Evolutionary conservation across 2,797 vertebrate species (phyloP).

Genomic region (Sebastes vulpes): DNA sequence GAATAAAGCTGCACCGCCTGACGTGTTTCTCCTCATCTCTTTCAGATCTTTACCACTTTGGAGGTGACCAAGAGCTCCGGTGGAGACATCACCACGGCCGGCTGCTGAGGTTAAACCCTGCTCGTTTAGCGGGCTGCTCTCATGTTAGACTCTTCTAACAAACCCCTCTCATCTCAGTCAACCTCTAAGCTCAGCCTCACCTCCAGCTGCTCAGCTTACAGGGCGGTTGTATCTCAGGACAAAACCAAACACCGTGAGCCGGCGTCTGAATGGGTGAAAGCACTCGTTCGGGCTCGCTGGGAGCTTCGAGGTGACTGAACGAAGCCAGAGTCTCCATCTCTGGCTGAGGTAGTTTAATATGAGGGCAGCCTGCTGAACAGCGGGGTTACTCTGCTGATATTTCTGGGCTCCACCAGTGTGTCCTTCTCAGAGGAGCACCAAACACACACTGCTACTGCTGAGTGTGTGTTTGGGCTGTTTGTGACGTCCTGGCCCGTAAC

Average conservation of each 20-base stretch:
- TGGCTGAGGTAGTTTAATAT: neutral
- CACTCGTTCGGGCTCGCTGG: neutral
- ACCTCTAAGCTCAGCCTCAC: neutral
- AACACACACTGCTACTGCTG: slow-evolving; percentile 2
- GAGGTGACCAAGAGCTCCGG: slow-evolving; percentile 93
- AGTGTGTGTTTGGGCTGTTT: slow-evolving; percentile 76
- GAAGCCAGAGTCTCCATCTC: neutral
- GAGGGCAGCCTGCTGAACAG: slow-evolving; percentile 86
- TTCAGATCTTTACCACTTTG: slow-evolving; percentile 94
- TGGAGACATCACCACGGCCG: slow-evolving; percentile 87
- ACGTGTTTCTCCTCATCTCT: neutral
- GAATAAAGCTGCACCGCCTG: neutral
- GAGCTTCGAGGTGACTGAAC: slow-evolving; percentile 8
- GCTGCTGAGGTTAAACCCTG: slow-evolving; percentile 99
- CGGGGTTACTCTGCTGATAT: slow-evolving; percentile 83
- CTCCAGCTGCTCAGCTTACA: slow-evolving; percentile 20
- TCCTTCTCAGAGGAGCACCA: slow-evolving; percentile 78
- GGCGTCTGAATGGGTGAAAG: neutral
- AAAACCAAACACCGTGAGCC: slow-evolving; percentile 11
- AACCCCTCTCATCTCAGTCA: neutral
- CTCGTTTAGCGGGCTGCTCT: slow-evolving; percentile 86
- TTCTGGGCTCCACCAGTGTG: slow-evolving; percentile 39
- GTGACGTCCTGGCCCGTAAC: slow-evolving; percentile 90
- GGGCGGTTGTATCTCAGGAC: slow-evolving; percentile 52
- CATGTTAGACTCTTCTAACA: slow-evolving; percentile 17